A percentile compares a stretch with the other conserved stretches of the same genome.
These are phyloP conservation scores for Hirtodrosophila alboralis DNA, from an alignment of 2,888 invertebrate genomes.

Conservation along the genomic window DNA sequence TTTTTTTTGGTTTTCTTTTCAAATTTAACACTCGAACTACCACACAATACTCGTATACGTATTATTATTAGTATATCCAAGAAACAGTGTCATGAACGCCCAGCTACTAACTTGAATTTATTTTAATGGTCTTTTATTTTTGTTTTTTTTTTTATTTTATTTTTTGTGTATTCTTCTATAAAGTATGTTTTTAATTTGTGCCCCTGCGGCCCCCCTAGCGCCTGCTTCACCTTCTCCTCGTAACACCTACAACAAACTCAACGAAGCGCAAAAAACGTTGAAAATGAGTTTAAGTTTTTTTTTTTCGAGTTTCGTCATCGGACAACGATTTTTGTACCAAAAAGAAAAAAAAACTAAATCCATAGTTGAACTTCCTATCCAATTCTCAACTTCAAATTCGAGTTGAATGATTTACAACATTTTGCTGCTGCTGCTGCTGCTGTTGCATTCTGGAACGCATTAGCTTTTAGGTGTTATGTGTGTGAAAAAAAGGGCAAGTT, in stretches of 20 bases:
- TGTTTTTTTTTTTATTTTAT: slow-evolving; percentile 46
- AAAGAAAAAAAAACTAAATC: slow-evolving; percentile 27
- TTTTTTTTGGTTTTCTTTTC: no score
- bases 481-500: slow-evolving; percentile 17
- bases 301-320: slow-evolving; percentile 75
- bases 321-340: slow-evolving; percentile 41
- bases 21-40: slow-evolving; percentile 48
- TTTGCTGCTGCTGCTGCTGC: no score
- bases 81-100: slow-evolving; percentile 77
- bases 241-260: slow-evolving; percentile 60
- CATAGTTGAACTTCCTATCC: slow-evolving; percentile 9
- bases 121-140: slow-evolving; percentile 40
- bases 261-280: slow-evolving; percentile 80
- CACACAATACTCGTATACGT: no score
- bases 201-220: slow-evolving; percentile 18
- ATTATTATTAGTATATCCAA: no score
- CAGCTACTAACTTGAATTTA: slow-evolving; percentile 63
- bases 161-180: slow-evolving; percentile 41
- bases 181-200: slow-evolving; percentile 72
- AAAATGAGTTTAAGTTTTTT: slow-evolving; percentile 55
- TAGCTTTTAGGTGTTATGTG: slow-evolving; percentile 50
- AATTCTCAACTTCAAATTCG: background rate
- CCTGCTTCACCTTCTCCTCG: slow-evolving; percentile 1
- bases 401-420: slow-evolving; percentile 65
- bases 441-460: slow-evolving; percentile 59